phyloP scores from a whole-genome alignment of 2,888 invertebrate species.

The Tineola bisselliella region DNA sequence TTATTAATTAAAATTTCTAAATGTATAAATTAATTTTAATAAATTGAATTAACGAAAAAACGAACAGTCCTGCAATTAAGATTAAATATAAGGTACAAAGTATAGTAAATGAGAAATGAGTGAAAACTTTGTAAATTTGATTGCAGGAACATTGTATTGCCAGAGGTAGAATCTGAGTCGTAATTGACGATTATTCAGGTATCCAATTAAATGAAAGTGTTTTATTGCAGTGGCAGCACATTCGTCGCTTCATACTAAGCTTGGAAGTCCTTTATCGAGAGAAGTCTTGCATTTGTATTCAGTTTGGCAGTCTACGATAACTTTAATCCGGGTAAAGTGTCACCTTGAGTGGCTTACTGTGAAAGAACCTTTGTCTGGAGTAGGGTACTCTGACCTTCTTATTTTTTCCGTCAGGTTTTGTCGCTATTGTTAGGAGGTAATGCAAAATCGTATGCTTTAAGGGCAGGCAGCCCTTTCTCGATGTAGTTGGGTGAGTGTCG shows the following conservation, averaged over 20 bases:
- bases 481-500: neutral
- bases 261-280: constrained; percentile 13
- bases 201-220: neutral
- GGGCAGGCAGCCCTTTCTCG: constrained; percentile 4
- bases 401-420: constrained; percentile 55
- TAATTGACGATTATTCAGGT: neutral
- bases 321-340: constrained; percentile 65
- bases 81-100: neutral
- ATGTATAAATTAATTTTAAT: too few species aligned
- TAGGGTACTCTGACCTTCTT: constrained; percentile 52
- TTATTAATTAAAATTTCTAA: too few species aligned
- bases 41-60: too few species aligned
- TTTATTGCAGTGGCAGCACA: neutral
- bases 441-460: constrained; percentile 44
- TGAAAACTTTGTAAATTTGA: neutral
- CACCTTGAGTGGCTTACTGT: constrained; percentile 62
- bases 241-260: neutral
- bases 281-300: constrained; percentile 58
- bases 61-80: too few species aligned
- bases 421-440: constrained; percentile 45
- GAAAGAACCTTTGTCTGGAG: constrained; percentile 60
- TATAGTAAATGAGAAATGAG: neutral
- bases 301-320: constrained; percentile 63
- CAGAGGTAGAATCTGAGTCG: neutral
- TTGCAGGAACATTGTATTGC: neutral